Evolutionary conservation across 2,113 vertebrate genomes (phyloP), one percentile per base, ranked within the genome.

Genomic region (Malurus cyaneus): DNA sequence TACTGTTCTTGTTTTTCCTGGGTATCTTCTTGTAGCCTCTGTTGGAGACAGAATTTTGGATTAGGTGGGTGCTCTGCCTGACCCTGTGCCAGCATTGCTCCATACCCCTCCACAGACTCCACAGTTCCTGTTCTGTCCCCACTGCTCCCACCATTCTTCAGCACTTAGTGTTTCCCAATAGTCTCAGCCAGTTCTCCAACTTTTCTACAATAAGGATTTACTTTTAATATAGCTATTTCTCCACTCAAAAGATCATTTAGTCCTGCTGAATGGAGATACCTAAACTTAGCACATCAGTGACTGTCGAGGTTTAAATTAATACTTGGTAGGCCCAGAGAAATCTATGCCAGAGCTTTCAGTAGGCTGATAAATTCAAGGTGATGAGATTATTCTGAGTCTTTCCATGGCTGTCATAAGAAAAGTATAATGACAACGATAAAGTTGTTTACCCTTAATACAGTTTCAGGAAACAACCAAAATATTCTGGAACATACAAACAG

Each of bases 301-400:
- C 54, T 92, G 44, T 21, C 62, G 42, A 86, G 70, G 42, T 72
- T 95, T 91, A 92, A 86, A 61, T 76, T 67, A 86, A 72, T 87
- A 74, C 29, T 80, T 18, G 1, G 41, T 65, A 78, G 60, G 49
- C 67, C 82, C 79, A 70, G 64, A 87, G 53, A 80, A 89, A 91
- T 83, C 72, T 94, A 47, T 69, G 65, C 34, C 46, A 92, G 81
- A 88, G 76, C 54, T 92, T 93, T 93, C 78, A 94, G 65, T 17
- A 70, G n/a, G 28, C 85, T 42, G 73, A 77, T 26, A 81, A 90
- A 92, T 86, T 57, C 46, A 54, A 81, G 54, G 49, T 76, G 92
- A 93, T 94, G 82, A 93, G 86, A 86, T 96, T 95, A 94, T 89
- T 71, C 19, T 26, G 77, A 65, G 28, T 57, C 70, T 81, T 96